Base-by-base conservation (phyloP, 2,113 vertebrate genomes). In the Nipponia nippon region DNA sequence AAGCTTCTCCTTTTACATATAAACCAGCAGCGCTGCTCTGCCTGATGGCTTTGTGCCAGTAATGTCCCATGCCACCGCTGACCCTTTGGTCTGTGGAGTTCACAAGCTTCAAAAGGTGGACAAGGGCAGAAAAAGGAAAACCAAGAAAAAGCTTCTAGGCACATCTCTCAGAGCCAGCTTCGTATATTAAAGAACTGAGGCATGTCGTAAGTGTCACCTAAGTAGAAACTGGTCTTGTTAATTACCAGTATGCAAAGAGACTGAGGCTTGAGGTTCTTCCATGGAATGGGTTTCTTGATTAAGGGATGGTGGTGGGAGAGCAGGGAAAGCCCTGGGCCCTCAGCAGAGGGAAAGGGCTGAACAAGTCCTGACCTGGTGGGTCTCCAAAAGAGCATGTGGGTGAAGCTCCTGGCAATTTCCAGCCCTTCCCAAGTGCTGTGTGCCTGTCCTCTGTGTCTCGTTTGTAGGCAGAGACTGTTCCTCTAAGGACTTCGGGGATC, bases 11-110 rank as follows among this genome's bases (percentile, higher is more conserved):
- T 72, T 47, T 34, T 1, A 4, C 8, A 2, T 10, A 7, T 0
- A 7, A 22, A 13, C 32, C 26, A 59, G 46, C 50, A 56, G 21
- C 2, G 6, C 55, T 86, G 71, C 71, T 40, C n/a, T 86, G 52
- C 40, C 63, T 25, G 17, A 3, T 56, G 67, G 22, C 58, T 87
- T 36, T 36, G 46, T 40, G 78, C 13, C 11, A 0, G 0, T 23
- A 32, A 17, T 20, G 34, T 19, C 49, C 34, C 0, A 0, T 29
- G 55, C 34, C 59, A 19, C 55, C 2, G 6, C 50, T 81, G 59
- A 55, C 7, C 20, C n/a, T 19, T 46, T 11, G 25, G 15, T 8
- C 11, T 29, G 3, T 32, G 55, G 8, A 62, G 23, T 46, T 47
- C 32, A 19, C 29, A 13, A 21, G 32, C 44, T 69, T 83, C 50